Evolutionary conservation across 2,888 invertebrate genomes (phyloP), one percentile per base, ranked within the genome.

Genomic region (Cryptocephalus primarius): DNA sequence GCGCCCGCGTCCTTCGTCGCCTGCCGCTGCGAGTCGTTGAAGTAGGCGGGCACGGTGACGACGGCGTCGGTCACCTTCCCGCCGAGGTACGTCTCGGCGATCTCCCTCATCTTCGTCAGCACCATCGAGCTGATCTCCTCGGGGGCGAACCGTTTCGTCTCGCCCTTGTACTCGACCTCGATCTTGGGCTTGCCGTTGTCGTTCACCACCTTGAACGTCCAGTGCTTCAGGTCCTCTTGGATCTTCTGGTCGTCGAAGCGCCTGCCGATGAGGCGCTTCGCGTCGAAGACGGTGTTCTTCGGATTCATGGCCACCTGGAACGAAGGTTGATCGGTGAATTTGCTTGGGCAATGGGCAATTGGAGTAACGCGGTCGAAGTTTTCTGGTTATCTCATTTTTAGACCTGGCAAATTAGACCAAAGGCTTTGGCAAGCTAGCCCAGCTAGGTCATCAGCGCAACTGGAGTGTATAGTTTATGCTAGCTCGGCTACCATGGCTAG

Each of bases 1-100:
- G 75, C 75, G 1, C 92, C 92, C 9, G 92, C 90, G 69, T 93
- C 93, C 70, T 92, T 92, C 8, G 91, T 91, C 9, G 87, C 87
- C 66, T 87, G 87, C 9, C 88, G 75, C 66, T 87, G 87, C 3
- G 85, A 83, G 60, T 87, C 87, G 62, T 87, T 87, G 64, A 87
- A 88, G 64, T 88, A 88, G 6, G 88, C 88, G 6, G 88, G 88
- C 4, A 88, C 88, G 0, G 88, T 89, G 55, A 89, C 78, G 8
- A 89, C 88, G 2, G 87, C 88, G 64, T 88, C 84, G 51, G 73
- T 76, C 0, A 89, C 80, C 47, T 73, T 75, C 22, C 75, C 49
- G 8, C 91, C 91, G 46, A 88, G 72, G 64, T 81, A 88, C 0
- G 81, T 79, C 61, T 87, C 87, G 8, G 88, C 85, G 8, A 78